A percentile compares a stretch with the other conserved stretches of the same genome.
phyloP scores from a whole-genome alignment of 2,888 invertebrate species.

The Andrena minutula region DNA sequence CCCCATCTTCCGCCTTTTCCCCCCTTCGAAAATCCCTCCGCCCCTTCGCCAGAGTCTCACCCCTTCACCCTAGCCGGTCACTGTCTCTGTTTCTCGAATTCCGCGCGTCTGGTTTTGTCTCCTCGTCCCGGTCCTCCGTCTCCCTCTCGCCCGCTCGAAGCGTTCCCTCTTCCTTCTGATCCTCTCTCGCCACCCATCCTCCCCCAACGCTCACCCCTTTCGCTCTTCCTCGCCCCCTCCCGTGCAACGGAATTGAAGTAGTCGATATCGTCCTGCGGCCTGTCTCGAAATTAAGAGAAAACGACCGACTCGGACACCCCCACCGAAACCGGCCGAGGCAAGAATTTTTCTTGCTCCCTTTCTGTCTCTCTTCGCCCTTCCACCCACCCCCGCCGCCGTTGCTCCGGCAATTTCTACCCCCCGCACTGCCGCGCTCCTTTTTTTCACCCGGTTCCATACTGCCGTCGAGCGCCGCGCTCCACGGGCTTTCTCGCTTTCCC shows the following conservation, averaged over 20 bases:
- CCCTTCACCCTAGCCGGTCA: background rate
- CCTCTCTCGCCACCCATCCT: slow-evolving; percentile 11
- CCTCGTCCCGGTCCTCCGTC: background rate
- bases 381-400: background rate
- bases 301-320: slow-evolving; percentile 64
- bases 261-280: slow-evolving; percentile 82
- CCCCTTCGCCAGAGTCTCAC: background rate
- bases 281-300: slow-evolving; percentile 82
- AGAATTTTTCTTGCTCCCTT: slow-evolving; percentile 45
- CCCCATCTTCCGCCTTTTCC: slow-evolving; percentile 41
- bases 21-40: slow-evolving; percentile 24
- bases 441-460: background rate
- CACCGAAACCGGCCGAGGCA: slow-evolving; percentile 10
- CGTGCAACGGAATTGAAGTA: slow-evolving; percentile 79
- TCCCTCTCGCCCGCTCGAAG: background rate
- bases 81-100: slow-evolving; percentile 36
- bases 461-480: slow-evolving; percentile 3
- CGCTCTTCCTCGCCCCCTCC: slow-evolving; percentile 18
- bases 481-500: slow-evolving; percentile 7
- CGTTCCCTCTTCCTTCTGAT: background rate
- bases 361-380: slow-evolving; percentile 9
- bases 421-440: background rate
- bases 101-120: slow-evolving; percentile 34
- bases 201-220: slow-evolving; percentile 10
- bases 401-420: slow-evolving; percentile 11